Percentiles rank a stretch among this genome's conserved stretches.
phyloP scores from a whole-genome alignment of 2,888 invertebrate species.

The Rosalia funebris region DNA sequence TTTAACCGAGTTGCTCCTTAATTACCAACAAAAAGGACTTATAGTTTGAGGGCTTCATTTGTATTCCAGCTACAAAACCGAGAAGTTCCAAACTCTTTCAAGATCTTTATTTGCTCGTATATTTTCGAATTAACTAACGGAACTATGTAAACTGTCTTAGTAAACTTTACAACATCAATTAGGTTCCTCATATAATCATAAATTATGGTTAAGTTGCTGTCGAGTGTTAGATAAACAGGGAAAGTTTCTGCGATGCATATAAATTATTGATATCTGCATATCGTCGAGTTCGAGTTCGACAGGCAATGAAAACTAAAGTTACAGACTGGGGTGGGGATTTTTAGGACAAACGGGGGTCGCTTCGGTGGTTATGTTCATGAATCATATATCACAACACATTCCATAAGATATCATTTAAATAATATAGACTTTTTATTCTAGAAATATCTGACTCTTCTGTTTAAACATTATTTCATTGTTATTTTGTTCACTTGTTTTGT shows the following conservation, averaged over 20 bases:
- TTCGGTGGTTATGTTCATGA: too few relatives aligned
- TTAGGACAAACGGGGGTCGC: too few relatives aligned
- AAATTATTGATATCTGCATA: not conserved
- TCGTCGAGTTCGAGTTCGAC: not conserved
- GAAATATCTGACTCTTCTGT: too few relatives aligned
- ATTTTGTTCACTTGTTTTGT: too few relatives aligned
- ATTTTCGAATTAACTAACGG: conserved; percentile 25
- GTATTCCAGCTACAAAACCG: conserved; percentile 25
- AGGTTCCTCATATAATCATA: conserved; percentile 17
- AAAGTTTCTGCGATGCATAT: not conserved
- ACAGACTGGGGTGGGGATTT: not conserved
- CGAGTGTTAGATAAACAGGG: not conserved
- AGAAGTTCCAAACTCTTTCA: conserved; percentile 22
- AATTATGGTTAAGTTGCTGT: conserved; percentile 4
- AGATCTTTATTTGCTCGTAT: conserved; percentile 24
- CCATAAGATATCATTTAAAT: too few relatives aligned
- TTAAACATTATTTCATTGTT: too few relatives aligned
- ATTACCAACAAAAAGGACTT: conserved; percentile 20
- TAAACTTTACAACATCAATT: conserved; percentile 20
- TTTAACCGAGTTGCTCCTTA: conserved; percentile 18
- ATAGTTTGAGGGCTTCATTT: conserved; percentile 26
- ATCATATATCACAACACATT: too few relatives aligned
- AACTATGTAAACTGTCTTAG: conserved; percentile 13
- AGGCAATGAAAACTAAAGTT: not conserved
- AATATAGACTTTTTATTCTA: too few relatives aligned